Evolutionary conservation across 2,797 vertebrate species (phyloP).

Genomic region (Danio kyathit): DNA sequence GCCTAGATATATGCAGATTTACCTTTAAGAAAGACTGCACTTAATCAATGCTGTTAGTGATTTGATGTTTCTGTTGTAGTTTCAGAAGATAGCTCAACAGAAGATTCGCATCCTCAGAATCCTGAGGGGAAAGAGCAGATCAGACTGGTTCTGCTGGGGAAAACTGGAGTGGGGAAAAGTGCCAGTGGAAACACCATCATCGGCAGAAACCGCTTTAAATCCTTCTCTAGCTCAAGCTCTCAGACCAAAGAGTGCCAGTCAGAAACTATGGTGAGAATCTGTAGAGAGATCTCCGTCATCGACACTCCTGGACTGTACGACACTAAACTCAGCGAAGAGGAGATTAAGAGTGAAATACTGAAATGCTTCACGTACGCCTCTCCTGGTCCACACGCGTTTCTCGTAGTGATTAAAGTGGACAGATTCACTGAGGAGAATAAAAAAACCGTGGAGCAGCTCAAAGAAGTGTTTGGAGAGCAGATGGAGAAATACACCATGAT

Average conservation of each 20-base stretch:
- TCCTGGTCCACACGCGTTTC: conserved; percentile 32
- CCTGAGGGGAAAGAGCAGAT: conserved; percentile 1
- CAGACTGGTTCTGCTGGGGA: conserved; percentile 37
- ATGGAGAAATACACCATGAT: not conserved
- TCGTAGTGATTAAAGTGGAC: conserved; percentile 11
- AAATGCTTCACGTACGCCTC: conserved; percentile 26
- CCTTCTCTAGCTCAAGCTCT: conserved; percentile 1
- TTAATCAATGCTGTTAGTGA: not conserved
- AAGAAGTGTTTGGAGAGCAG: conserved; percentile 19
- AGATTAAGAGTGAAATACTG: not conserved
- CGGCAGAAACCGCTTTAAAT: not conserved
- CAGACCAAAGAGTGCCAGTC: not conserved
- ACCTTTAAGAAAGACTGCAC: too few relatives aligned
- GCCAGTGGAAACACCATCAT: conserved; percentile 43
- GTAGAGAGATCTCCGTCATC: conserved; percentile 1
- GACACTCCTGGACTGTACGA: conserved; percentile 47
- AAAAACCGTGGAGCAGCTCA: not conserved
- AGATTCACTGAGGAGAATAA: conserved; percentile 25
- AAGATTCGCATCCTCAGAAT: not conserved
- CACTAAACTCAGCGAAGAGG: not conserved
- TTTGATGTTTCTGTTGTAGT: not conserved
- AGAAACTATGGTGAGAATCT: not conserved
- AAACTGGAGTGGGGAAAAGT: conserved; percentile 43
- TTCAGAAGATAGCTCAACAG: not conserved
- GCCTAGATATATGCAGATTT: too few relatives aligned